Evolutionary conservation across 1,140 invertebrate genomes (phyloP).

Genomic region (Sitophilus oryzae): DNA sequence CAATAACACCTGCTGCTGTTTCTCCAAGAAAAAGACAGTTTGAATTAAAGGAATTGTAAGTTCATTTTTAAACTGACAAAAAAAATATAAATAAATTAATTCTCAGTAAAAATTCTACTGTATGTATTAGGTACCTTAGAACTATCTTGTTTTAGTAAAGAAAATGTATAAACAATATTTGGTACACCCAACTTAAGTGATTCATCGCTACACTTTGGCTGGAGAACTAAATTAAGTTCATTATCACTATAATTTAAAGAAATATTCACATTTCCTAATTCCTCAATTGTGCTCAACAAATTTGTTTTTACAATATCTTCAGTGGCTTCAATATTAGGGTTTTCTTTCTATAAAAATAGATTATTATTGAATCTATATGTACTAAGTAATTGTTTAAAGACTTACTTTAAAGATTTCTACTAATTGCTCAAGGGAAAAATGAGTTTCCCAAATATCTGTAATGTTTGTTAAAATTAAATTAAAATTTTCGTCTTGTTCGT

Average conservation of each 20-base stretch:
- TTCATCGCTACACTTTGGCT: too few species aligned
- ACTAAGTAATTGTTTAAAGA: not conserved
- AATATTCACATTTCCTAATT: too few species aligned
- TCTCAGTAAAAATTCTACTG: not conserved
- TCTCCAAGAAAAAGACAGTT: slow-evolving; percentile 30
- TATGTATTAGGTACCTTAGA: not conserved
- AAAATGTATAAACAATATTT: too few species aligned
- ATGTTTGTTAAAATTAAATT: not conserved
- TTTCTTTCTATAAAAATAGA: too few species aligned
- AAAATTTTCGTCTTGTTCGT: not conserved
- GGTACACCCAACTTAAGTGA: too few species aligned
- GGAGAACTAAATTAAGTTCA: too few species aligned
- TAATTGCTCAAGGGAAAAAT: not conserved
- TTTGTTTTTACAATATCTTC: too few species aligned
- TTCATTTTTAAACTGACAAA: slow-evolving; percentile 27
- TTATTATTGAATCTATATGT: not conserved
- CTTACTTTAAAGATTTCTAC: not conserved
- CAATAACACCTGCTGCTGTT: slow-evolving; percentile 25
- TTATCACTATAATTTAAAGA: too few species aligned
- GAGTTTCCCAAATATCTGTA: slow-evolving; percentile 1
- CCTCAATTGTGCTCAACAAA: too few species aligned
- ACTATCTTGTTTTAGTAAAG: not conserved
- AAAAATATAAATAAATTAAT: not conserved
- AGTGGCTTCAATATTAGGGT: too few species aligned
- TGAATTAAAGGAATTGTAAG: slow-evolving; percentile 28